These are phyloP conservation scores for Antedon mediterranea DNA, from an alignment of 53 echinoderm and acorn worm species.

Conservation along the genomic window DNA sequence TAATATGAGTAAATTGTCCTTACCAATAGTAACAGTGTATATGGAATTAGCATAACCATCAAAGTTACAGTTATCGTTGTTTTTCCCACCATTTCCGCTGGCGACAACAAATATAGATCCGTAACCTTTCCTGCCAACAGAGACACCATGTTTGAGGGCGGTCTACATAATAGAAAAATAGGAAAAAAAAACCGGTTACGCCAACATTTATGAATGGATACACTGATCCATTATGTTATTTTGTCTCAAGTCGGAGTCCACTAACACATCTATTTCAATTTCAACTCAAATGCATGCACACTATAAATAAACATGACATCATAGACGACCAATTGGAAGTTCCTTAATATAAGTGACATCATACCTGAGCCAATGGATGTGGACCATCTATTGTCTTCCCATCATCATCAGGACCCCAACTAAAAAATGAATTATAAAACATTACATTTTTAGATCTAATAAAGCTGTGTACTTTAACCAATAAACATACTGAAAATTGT, in stretches of 20 bases:
- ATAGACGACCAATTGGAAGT: too few species aligned
- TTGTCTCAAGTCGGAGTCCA: too few species aligned
- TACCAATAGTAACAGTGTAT: slow-evolving; percentile 92
- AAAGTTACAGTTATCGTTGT: slow-evolving; percentile 88
- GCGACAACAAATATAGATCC: slow-evolving; percentile 96
- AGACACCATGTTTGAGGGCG: slow-evolving; percentile 77
- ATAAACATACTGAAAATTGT: too few species aligned
- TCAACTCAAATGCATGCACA: too few species aligned
- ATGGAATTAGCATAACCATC: slow-evolving; percentile 98
- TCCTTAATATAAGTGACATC: too few species aligned
- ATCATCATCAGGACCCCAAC: slow-evolving; percentile 98
- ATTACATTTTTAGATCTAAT: too few species aligned
- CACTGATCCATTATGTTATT: too few species aligned
- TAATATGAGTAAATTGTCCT: neutral
- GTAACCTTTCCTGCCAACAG: slow-evolving; percentile 60
- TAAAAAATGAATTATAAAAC: slow-evolving; percentile 7
- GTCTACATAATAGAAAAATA: slow-evolving; percentile 29
- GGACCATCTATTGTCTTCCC: slow-evolving; percentile 88
- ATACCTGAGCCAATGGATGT: slow-evolving; percentile 69
- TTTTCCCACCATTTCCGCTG: slow-evolving; percentile 85
- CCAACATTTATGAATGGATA: too few species aligned
- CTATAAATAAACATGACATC: too few species aligned
- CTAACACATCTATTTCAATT: too few species aligned
- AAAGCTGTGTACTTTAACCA: too few species aligned
- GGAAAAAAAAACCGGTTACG: too few species aligned